Evolutionary conservation across 2,888 invertebrate species (phyloP), one percentile per base, ranked within the genome.

Genomic region (Tetanocera ferruginea): DNA sequence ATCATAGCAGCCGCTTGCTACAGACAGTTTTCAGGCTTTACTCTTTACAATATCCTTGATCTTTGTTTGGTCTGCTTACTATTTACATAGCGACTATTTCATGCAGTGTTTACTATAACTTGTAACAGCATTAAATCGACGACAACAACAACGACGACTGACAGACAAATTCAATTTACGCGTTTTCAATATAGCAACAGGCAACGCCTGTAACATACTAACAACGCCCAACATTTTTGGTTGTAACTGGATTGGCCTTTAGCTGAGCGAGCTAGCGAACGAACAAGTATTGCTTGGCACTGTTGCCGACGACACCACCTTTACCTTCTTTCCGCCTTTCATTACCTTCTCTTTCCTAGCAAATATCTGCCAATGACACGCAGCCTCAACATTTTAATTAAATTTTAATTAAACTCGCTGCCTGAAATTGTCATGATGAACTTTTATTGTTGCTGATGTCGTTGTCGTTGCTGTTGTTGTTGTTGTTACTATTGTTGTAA

Each of bases 331-430:
- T 28, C 28, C 28, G 5, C 14, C 28, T 8, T 11, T 23, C 25
- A 4, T 14, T 66, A 9, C 8, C n/a, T 34, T 37, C 23, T 37
- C n/a, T 28, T 5, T 64, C 34, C n/a, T 28, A 5, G n/a, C 17
- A 4, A 14, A 31, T 17, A 52, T n/a, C 70, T 70, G 70, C 70
- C 70, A 52, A 70, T 70, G 70, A 70, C 52, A 70, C 55, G 70
- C 28, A 51, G 69, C 55, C 28, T 55, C 55, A 55, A 80, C 76
- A 78, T 78, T 79, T 78, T 80, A 82, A 81, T 81, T 80, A 81
- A 82, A 82, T 78, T 82, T 81, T 81, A 82, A 81, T 82, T 81
- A 81, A 80, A 78, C 81, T 81, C 76, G 57, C 79, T 78, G 69
- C 51, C 75, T 55, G 55, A 76, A 77, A 72, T 25, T 70, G 51